Conservation (phyloP, 2,888 invertebrate genomes). For the Alcis repandata region DNA sequence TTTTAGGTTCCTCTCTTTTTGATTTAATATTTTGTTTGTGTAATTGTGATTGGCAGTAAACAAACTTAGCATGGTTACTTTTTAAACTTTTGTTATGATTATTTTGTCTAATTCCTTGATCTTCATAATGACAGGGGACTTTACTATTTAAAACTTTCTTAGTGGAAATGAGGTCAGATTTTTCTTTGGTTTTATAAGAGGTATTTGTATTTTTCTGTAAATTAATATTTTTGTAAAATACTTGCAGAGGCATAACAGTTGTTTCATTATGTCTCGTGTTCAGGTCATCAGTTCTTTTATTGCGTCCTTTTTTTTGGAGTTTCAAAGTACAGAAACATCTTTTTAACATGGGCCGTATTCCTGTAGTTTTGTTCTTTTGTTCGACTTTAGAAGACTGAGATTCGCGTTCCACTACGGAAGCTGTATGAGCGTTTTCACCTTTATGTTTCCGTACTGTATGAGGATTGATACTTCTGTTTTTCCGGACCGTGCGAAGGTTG, state of each 20-base stretch:
- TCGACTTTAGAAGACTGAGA: constrained; percentile 43
- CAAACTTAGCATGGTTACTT: constrained; percentile 4
- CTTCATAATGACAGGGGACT: neutral
- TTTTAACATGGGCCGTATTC: constrained; percentile 53
- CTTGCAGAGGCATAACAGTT: constrained; percentile 31
- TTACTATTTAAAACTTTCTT: neutral
- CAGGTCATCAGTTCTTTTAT: neutral
- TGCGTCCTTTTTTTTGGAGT: constrained; percentile 47
- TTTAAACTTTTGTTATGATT: neutral
- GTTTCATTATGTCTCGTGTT: constrained; percentile 19
- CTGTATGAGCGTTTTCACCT: neutral
- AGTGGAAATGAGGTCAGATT: neutral
- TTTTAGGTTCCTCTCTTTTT: neutral
- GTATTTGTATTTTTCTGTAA: neutral
- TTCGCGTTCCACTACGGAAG: neutral
- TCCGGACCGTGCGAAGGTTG: neutral
- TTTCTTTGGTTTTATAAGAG: neutral
- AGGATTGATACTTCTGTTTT: neutral
- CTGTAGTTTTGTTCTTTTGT: constrained; percentile 44
- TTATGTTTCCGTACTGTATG: neutral
- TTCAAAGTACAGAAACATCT: constrained; percentile 59
- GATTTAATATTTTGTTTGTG: constrained; percentile 1
- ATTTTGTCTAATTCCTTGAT: neutral
- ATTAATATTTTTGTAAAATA: constrained; percentile 10
- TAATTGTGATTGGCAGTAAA: neutral